Base-by-base conservation (phyloP, 2,113 vertebrate genomes). In the Prietella phreatophila region DNA sequence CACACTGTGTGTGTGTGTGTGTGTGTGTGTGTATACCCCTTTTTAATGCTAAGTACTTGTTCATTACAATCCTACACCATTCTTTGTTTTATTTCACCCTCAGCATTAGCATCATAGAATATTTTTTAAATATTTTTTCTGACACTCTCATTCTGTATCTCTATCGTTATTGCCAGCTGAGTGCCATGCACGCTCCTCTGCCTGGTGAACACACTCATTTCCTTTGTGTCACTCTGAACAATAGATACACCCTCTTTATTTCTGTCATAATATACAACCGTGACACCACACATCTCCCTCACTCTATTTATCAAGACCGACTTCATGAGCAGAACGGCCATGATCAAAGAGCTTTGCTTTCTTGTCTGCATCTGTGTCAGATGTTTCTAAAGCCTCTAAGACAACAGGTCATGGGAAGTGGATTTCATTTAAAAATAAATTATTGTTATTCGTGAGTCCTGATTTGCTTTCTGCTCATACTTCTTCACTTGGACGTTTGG, bases 311-410 rank as follows among this genome's bases (percentile, higher is more conserved):
- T 90, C 83, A 89, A 87, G 39, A 53, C 81, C 33, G 15, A 39
- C 78, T 84, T 84, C 83, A 88, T 81, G 85, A 82, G 80, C 73
- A 53, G 39, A 65, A 73, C 76, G 27, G 61, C 67, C 81, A 39
- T 73, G 73, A 88, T 53, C 63, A 81, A 63, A 81, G 30, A 58
- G 53, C 25, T 86, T 79, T 7, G 82, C 79, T 67, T 63, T 75
- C 14, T 20, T 60, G n/a, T 86, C 80, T 89, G 85, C 87, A 89
- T 90, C 85, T 82, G 39, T 84, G 89, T 25, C 5, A 61, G 92
- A 92, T 91, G 88, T 89, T 91, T 90, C 89, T 76, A 88, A 89
- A 90, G 86, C 91, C 87, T 90, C 91, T 92, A 82, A 85, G 86
- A 85, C 86, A 90, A 91, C 89, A 87, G 91, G 90, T 92, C 84